phyloP scores from a whole-genome alignment of 2,797 vertebrate species.

The Sandelia bainsii region DNA sequence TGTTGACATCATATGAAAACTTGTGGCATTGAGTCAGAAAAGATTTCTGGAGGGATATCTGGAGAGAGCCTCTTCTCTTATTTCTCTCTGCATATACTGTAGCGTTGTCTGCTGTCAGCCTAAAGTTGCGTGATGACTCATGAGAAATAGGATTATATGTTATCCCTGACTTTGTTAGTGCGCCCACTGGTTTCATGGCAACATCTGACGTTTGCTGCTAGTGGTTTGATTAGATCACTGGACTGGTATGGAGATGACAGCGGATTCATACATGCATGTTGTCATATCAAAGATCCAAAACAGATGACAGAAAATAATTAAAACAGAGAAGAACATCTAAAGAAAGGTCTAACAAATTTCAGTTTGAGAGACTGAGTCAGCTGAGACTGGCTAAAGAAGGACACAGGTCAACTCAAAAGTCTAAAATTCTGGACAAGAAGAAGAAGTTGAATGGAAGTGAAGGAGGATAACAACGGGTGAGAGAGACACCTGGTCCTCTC shows the following conservation, averaged over 20 bases:
- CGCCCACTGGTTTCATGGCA: constrained; percentile 51
- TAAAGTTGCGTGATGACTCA: constrained; percentile 66
- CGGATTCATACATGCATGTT: constrained; percentile 24
- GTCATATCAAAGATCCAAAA: constrained; percentile 42
- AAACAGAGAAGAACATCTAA: neutral
- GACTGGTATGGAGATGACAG: constrained; percentile 50
- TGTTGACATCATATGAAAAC: neutral
- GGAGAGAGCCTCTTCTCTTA: neutral
- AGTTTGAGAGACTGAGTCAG: neutral
- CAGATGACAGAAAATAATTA: neutral
- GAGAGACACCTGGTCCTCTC: constrained; percentile 67
- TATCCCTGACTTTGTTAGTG: constrained; percentile 50
- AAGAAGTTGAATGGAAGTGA: constrained; percentile 51
- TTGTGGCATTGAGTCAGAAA: neutral
- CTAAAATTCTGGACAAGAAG: constrained; percentile 2
- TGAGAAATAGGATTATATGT: constrained; percentile 45
- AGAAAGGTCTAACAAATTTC: neutral
- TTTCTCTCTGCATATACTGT: constrained; percentile 7
- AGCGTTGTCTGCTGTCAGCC: constrained; percentile 22
- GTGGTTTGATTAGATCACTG: constrained; percentile 63
- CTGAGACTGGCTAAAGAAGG: neutral
- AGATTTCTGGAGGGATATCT: neutral
- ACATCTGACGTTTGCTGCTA: constrained; percentile 44
- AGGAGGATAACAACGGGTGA: constrained; percentile 20
- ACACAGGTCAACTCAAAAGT: neutral